These are phyloP conservation scores for Chaenocephalus aceratus DNA, from an alignment of 2,113 vertebrate species.

Conservation along the genomic window DNA sequence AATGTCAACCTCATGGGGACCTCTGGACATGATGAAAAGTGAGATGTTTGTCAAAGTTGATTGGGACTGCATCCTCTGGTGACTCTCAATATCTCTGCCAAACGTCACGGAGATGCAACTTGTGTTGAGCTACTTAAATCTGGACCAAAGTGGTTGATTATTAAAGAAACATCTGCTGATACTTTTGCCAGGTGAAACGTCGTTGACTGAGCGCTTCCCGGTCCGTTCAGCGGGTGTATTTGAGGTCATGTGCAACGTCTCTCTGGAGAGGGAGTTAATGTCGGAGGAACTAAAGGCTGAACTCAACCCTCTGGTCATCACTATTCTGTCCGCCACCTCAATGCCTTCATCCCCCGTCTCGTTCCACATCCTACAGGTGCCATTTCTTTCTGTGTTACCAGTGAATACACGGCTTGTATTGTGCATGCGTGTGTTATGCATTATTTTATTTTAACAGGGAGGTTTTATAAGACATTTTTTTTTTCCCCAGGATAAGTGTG, in stretches of 20 bases:
- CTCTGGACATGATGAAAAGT: no score
- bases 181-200: constrained; percentile 78
- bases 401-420: neutral
- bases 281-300: constrained; percentile 85
- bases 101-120: no score
- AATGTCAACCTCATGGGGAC: no score
- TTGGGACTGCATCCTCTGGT: neutral
- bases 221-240: constrained; percentile 64
- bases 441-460: neutral
- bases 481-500: constrained; percentile 79
- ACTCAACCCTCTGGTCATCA: constrained; percentile 89
- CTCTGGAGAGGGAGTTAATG: constrained; percentile 83
- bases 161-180: neutral
- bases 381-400: neutral
- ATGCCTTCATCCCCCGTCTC: constrained; percentile 84
- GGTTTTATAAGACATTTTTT: neutral
- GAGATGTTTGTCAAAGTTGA: no score
- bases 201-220: constrained; percentile 67
- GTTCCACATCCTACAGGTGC: constrained; percentile 83
- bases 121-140: neutral
- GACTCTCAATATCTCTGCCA: neutral
- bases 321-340: constrained; percentile 80
- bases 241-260: constrained; percentile 82
- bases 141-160: neutral
- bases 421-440: neutral